Conservation (phyloP, 2,888 invertebrate genomes). For the Campoplex capitator region DNA sequence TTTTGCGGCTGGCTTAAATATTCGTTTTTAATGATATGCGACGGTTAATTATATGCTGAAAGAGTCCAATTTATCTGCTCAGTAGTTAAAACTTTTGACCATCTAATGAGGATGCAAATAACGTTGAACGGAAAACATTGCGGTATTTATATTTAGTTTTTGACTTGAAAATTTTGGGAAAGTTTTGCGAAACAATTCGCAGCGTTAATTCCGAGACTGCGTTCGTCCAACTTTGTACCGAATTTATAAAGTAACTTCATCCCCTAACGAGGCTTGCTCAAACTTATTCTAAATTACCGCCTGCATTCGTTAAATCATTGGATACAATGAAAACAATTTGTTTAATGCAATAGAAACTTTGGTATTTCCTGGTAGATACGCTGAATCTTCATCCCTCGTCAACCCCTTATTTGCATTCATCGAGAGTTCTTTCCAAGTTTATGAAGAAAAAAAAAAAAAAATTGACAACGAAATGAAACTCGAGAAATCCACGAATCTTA, state of each 20-base stretch:
- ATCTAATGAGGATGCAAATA: conserved; percentile 10
- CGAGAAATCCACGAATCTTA: neutral
- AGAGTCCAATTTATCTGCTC: neutral
- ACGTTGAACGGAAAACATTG: neutral
- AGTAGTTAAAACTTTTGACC: neutral
- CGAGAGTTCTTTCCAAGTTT: neutral
- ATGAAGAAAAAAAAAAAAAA: neutral
- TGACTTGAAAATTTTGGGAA: neutral
- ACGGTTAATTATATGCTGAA: conserved; percentile 15
- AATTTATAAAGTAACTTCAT: conserved; percentile 1
- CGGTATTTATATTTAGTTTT: neutral
- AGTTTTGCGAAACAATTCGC: conserved; percentile 10
- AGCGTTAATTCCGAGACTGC: neutral
- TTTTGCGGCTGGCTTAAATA: neutral
- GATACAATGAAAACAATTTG: neutral
- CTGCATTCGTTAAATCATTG: neutral
- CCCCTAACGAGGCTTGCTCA: neutral
- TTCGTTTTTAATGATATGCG: conserved; percentile 9
- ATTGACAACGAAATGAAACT: neutral
- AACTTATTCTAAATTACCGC: neutral
- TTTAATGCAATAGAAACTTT: neutral
- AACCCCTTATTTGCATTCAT: neutral
- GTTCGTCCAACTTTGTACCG: neutral
- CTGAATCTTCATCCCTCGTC: neutral
- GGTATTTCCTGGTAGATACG: neutral